These are phyloP conservation scores for Albula goreensis DNA, from an alignment of 2,113 vertebrate genomes.

Conservation along the genomic window DNA sequence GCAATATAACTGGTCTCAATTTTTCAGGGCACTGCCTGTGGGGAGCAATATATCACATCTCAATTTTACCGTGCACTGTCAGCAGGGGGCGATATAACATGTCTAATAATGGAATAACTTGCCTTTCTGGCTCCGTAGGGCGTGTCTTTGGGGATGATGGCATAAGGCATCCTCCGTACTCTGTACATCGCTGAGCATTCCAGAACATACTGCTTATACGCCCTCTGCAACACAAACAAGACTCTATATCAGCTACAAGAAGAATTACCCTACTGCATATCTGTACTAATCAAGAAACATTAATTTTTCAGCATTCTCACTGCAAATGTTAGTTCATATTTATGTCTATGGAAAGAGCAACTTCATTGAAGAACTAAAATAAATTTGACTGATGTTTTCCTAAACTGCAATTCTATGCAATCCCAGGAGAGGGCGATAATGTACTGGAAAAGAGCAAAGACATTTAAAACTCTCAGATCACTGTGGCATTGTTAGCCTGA, in stretches of 20 bases:
- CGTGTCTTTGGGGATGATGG: constrained; percentile 69
- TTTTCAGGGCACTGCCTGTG: no score
- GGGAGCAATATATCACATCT: no score
- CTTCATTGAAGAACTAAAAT: no score
- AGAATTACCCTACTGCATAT: neutral
- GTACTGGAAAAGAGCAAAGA: neutral
- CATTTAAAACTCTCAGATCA: neutral
- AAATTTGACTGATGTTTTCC: neutral
- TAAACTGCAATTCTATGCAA: neutral
- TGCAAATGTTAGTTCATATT: no score
- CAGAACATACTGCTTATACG: constrained; percentile 74
- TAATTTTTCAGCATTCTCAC: no score
- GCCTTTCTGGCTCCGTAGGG: constrained; percentile 78
- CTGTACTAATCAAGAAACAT: no score
- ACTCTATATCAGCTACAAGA: neutral
- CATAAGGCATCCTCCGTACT: constrained; percentile 81
- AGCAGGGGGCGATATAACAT: no score
- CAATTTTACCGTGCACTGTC: no score
- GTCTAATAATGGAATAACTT: constrained; percentile 19
- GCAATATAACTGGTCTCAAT: no score
- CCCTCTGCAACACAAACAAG: constrained; percentile 58
- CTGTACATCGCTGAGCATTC: constrained; percentile 79
- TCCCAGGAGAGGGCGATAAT: constrained; percentile 36
- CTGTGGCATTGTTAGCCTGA: constrained; percentile 47
- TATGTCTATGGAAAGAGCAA: no score